Percentiles rank a stretch among this genome's conserved stretches.
Evolutionary conservation across 2,797 vertebrate species (phyloP).

Genomic region (Pipistrellus pygmaeus): DNA sequence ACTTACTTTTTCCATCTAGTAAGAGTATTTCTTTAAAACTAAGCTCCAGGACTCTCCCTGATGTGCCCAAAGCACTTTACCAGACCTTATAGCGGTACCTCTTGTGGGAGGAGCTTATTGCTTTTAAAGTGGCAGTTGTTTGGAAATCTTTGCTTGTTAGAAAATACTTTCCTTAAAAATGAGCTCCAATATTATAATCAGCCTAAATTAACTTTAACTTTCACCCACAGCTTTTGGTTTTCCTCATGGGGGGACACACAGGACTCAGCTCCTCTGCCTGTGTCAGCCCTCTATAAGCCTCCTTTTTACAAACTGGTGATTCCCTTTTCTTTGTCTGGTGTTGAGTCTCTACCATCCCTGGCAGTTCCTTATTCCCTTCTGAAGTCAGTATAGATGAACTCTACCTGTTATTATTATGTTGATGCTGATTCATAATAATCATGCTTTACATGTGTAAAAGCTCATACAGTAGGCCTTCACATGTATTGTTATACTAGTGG

Average conservation of each 20-base stretch:
- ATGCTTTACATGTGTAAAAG: neutral
- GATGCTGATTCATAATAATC: slow-evolving; percentile 10
- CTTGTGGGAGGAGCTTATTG: neutral
- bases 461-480: slow-evolving; percentile 7
- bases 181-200: slow-evolving; percentile 12
- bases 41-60: neutral
- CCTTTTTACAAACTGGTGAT: neutral
- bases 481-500: neutral
- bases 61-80: neutral
- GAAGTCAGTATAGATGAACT: slow-evolving; percentile 29
- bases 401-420: neutral
- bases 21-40: slow-evolving; percentile 41
- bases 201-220: slow-evolving; percentile 51
- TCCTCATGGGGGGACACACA: neutral
- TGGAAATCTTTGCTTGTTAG: slow-evolving; percentile 33
- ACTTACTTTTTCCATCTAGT: neutral
- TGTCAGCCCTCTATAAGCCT: neutral
- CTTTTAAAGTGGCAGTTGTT: slow-evolving; percentile 8
- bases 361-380: neutral
- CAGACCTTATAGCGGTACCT: neutral
- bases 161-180: slow-evolving; percentile 62
- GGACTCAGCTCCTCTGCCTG: neutral
- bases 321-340: neutral
- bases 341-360: neutral
- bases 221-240: slow-evolving; percentile 33